Conservation (phyloP, 2,797 vertebrate genomes). For the Enteromius argenteus region DNA sequence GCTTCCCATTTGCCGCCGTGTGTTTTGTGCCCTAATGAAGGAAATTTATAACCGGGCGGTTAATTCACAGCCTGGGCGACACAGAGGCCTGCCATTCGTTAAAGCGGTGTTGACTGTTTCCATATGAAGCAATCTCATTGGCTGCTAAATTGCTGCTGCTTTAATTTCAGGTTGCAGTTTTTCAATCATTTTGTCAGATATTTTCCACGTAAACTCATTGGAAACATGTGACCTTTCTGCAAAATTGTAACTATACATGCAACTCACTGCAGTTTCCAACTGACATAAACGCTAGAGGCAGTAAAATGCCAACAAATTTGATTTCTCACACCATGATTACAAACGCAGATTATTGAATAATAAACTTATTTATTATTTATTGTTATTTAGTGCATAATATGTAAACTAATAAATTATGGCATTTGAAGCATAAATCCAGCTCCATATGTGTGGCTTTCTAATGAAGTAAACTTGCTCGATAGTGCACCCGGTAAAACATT, state of each 20-base stretch:
- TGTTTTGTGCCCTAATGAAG: slow-evolving; percentile 57
- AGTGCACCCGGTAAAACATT: background rate
- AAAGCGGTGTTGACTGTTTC: slow-evolving; percentile 43
- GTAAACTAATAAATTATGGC: background rate
- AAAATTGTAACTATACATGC: background rate
- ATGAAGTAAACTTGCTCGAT: background rate
- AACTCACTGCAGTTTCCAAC: background rate
- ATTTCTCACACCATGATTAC: background rate
- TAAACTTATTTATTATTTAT: background rate
- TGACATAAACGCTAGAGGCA: background rate
- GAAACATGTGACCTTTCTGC: background rate
- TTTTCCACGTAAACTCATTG: background rate
- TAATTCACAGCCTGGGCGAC: slow-evolving; percentile 61
- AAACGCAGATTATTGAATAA: background rate
- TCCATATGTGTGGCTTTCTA: background rate
- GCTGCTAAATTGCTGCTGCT: slow-evolving; percentile 16
- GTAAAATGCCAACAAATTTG: background rate
- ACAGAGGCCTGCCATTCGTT: slow-evolving; percentile 45
- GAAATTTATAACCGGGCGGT: slow-evolving; percentile 52
- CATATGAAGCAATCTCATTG: slow-evolving; percentile 45
- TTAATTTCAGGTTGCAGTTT: background rate
- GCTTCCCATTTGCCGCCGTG: slow-evolving; percentile 18
- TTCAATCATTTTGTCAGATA: background rate
- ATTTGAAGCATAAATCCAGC: background rate
- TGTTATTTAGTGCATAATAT: background rate